Evolutionary conservation across 2,113 vertebrate species (phyloP), one percentile per base, ranked within the genome.

Genomic region (Nothobranchius furzeri): DNA sequence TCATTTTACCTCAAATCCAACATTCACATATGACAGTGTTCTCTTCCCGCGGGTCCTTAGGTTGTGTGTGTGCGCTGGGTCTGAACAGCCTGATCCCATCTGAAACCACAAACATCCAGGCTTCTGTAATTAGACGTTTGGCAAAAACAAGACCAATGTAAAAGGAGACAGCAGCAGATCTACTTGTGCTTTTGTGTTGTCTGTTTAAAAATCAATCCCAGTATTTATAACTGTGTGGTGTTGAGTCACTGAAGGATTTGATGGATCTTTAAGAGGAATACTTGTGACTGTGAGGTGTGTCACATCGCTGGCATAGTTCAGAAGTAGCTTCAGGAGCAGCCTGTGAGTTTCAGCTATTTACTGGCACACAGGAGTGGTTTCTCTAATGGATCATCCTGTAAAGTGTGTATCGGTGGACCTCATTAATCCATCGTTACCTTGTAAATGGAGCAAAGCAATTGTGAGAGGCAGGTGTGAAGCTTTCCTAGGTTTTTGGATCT

Each of bases 271-370:
- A 20, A 40, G 66, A 45, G 57, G 7, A 52, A 13, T 0, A 7
- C 25, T 42, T 55, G 65, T 81, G 50, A 60, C 66, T 60, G 59
- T 73, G 47, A 87, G 88, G 89, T 86, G 88, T 89, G 88, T 85
- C 81, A 64, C 79, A 75, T 88, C 79, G 36, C 54, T 73, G 52
- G 69, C 67, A 85, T 90, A 87, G 73, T 90, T 88, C 53, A 47
- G 43, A 20, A 53, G 37, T 77, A 35, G 56, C 70, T 60, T 75
- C 43, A 65, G 60, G 50, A 58, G 64, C 20, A 58, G 66, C 46
- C 14, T 35, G 6, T 17, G 35, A 72, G 79, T 75, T 71, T 86
- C 73, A 61, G 47, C 9, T 35, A 5, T 59, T 37, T 48, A 20
- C 64, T 78, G 24, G 2, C 65, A 43, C 59, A 63, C 24, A 48